A percentile compares a stretch with the other conserved stretches of the same genome.
Evolutionary conservation across 2,888 invertebrate genomes (phyloP).

Genomic region (Achlya flavicornis): DNA sequence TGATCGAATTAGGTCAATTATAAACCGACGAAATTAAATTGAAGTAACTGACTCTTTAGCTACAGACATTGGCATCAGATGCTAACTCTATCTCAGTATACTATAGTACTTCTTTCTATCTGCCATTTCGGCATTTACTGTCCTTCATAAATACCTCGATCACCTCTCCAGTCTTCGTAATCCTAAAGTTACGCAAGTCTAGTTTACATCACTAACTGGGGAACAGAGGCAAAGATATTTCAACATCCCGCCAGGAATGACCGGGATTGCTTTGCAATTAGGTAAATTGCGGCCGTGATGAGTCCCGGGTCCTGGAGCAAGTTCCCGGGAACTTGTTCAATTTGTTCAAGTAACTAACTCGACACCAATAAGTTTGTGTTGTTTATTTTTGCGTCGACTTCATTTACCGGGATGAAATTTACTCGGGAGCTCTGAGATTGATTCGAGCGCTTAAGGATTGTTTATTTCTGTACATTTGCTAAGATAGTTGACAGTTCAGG

Average conservation of each 20-base stretch:
- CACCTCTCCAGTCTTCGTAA: too few species aligned
- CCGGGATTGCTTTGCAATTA: constrained; percentile 13
- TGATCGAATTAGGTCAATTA: too few species aligned
- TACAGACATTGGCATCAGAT: too few species aligned
- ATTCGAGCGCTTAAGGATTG: background rate
- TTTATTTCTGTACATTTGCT: background rate
- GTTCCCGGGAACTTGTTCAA: constrained; percentile 12
- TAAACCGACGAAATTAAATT: too few species aligned
- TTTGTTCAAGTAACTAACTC: constrained; percentile 9
- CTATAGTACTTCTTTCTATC: too few species aligned
- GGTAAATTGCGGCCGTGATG: constrained; percentile 11
- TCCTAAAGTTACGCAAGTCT: background rate
- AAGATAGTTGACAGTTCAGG: too few species aligned
- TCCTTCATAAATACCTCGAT: too few species aligned
- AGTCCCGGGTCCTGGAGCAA: background rate
- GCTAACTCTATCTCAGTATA: too few species aligned
- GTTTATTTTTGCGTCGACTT: constrained; percentile 7
- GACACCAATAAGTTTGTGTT: constrained; percentile 2
- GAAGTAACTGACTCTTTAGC: too few species aligned
- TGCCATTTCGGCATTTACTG: too few species aligned
- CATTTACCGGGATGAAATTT: constrained; percentile 6
- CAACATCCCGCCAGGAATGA: background rate
- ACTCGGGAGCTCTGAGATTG: background rate
- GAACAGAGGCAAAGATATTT: constrained; percentile 1
- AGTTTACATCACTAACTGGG: background rate